phyloP scores from a whole-genome alignment of 2,113 vertebrate genomes.

The Petaurus breviceps region DNA sequence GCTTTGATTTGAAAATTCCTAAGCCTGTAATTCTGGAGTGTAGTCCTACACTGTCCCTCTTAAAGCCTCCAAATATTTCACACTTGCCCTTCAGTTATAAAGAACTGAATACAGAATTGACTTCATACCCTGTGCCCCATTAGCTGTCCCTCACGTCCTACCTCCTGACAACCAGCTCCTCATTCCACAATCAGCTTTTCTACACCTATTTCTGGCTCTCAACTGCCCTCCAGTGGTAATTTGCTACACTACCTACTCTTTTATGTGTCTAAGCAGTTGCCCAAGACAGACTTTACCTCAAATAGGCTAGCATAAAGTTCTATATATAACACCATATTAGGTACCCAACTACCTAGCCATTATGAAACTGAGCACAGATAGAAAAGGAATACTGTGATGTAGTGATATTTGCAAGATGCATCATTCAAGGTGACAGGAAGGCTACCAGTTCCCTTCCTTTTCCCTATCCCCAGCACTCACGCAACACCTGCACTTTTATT shows the following conservation, averaged over 20 bases:
- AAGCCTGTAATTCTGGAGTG: neutral
- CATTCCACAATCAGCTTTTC: neutral
- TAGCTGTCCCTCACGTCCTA: neutral
- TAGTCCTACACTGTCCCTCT: neutral
- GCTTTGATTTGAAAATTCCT: neutral
- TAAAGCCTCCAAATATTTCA: neutral
- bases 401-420: neutral
- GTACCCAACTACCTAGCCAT: conserved; percentile 20
- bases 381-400: neutral
- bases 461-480: neutral
- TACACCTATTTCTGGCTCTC: neutral
- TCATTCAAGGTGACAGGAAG: neutral
- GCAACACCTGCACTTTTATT: neutral
- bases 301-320: conserved; percentile 40
- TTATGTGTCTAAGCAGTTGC: neutral
- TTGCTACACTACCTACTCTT: neutral
- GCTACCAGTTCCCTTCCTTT: neutral
- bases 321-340: neutral
- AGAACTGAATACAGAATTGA: neutral
- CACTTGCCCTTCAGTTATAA: neutral
- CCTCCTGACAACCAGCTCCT: neutral
- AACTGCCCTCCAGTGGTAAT: neutral
- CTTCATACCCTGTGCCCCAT: neutral
- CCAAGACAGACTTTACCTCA: neutral
- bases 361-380: conserved; percentile 14